These are phyloP conservation scores for Penaeus monodon DNA, from an alignment of 2,888 invertebrate species.

Conservation along the genomic window DNA sequence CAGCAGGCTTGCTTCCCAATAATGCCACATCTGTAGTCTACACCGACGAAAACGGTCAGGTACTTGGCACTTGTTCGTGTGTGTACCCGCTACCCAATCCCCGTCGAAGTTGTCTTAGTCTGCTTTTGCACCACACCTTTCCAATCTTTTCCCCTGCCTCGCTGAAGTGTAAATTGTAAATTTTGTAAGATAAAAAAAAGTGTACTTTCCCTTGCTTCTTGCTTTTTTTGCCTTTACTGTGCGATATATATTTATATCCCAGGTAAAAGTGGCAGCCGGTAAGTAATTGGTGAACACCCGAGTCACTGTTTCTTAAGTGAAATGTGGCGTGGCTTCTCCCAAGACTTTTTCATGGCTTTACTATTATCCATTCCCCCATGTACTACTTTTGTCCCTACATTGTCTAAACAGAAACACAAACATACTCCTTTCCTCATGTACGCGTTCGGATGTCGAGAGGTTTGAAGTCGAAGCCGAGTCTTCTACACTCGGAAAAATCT, in stretches of 20 bases:
- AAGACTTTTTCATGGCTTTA: background rate
- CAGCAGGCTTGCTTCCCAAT: constrained; percentile 47
- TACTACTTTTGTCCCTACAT: background rate
- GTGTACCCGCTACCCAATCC: background rate
- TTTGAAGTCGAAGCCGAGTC: too few relatives aligned
- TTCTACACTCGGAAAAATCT: too few relatives aligned
- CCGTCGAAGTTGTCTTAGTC: background rate
- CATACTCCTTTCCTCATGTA: too few relatives aligned
- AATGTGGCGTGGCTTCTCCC: constrained; percentile 12
- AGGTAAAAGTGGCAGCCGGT: constrained; percentile 10
- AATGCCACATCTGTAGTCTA: constrained; percentile 56
- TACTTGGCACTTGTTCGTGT: constrained; percentile 22
- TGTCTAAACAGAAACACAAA: too few relatives aligned
- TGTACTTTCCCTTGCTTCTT: background rate
- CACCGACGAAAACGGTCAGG: constrained; percentile 59
- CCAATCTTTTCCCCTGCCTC: constrained; percentile 1
- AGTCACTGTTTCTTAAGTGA: background rate
- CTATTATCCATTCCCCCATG: background rate
- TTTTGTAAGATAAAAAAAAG: background rate
- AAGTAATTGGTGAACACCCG: constrained; percentile 4
- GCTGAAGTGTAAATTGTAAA: constrained; percentile 1
- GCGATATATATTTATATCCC: background rate
- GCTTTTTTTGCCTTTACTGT: background rate
- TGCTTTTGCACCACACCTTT: constrained; percentile 1
- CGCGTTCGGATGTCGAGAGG: too few relatives aligned